These are phyloP conservation scores for Tragulus kanchil DNA, from an alignment of 2,113 vertebrate genomes.

Conservation along the genomic window DNA sequence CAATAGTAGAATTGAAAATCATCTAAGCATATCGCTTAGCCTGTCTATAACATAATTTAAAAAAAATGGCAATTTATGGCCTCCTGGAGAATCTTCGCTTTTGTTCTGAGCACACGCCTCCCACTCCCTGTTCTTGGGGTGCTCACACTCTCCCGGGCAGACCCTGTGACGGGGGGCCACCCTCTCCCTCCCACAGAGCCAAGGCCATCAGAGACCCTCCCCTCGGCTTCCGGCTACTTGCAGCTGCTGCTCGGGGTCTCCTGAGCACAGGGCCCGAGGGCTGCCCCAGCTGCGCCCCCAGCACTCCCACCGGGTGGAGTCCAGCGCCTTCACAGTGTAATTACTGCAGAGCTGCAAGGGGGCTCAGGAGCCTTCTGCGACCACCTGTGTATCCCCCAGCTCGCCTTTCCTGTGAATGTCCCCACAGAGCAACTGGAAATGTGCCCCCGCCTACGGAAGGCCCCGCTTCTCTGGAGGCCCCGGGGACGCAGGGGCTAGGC, in stretches of 20 bases:
- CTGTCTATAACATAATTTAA: too few relatives aligned
- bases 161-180: neutral
- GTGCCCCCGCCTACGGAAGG: neutral
- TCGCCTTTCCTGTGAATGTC: neutral
- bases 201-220: neutral
- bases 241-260: neutral
- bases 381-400: neutral
- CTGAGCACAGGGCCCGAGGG: fast-evolving
- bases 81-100: neutral
- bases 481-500: neutral
- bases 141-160: neutral
- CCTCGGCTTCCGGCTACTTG: fast-evolving
- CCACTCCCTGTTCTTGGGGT: neutral
- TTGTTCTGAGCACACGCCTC: neutral
- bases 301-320: neutral
- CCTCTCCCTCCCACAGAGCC: neutral
- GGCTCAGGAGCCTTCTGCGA: neutral
- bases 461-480: neutral
- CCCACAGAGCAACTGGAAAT: neutral
- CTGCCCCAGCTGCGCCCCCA: neutral
- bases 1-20: too few relatives aligned
- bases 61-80: too few relatives aligned
- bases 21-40: too few relatives aligned
- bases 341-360: neutral
- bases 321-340: neutral